These are phyloP conservation scores for Sardina pilchardus DNA, from an alignment of 2,113 vertebrate genomes.

Conservation along the genomic window DNA sequence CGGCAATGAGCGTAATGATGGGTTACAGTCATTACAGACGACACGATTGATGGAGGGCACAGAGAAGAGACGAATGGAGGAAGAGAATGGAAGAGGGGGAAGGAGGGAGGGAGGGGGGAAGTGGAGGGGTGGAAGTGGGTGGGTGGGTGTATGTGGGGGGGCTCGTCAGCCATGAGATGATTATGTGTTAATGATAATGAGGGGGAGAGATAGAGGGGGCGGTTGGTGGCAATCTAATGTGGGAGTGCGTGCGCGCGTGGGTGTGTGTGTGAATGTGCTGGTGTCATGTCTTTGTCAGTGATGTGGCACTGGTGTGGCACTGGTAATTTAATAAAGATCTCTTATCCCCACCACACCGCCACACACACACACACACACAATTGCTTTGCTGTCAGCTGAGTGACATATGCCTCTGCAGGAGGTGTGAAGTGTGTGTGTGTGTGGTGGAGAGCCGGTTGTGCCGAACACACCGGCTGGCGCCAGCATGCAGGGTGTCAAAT, in stretches of 20 bases:
- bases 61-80: neutral
- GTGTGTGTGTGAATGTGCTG: slow-evolving; percentile 5
- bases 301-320: slow-evolving; percentile 32
- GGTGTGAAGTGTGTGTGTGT: neutral
- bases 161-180: slow-evolving; percentile 47
- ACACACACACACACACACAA: neutral
- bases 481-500: neutral
- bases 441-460: neutral
- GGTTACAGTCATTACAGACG: slow-evolving; percentile 39
- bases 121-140: neutral
- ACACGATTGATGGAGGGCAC: slow-evolving; percentile 29
- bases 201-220: slow-evolving; percentile 28
- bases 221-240: neutral
- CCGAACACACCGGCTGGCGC: neutral
- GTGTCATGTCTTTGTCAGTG: slow-evolving; percentile 43
- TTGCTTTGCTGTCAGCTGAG: neutral
- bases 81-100: slow-evolving; percentile 21
- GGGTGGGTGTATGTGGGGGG: slow-evolving; percentile 5
- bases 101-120: too few species aligned
- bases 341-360: neutral
- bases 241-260: neutral
- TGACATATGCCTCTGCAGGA: neutral
- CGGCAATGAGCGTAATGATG: slow-evolving; percentile 23
- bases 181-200: slow-evolving; percentile 50
- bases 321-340: slow-evolving; percentile 41